A percentile compares a stretch with the other conserved stretches of the same genome.
These are phyloP conservation scores for Meloidogyne exigua DNA, from an alignment of 1,140 invertebrate species.

Conservation along the genomic window DNA sequence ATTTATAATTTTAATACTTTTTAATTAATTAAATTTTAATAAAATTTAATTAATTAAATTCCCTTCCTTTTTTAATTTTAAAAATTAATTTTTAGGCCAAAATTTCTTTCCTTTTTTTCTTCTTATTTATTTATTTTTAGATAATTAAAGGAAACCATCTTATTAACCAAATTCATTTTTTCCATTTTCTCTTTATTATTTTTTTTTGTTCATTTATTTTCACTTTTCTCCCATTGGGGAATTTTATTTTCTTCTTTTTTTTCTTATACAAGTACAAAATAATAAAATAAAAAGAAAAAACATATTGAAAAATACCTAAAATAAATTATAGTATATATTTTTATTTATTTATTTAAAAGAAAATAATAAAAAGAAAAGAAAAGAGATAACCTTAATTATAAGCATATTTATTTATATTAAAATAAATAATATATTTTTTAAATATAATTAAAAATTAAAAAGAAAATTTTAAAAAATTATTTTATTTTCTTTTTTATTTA, in stretches of 20 bases:
- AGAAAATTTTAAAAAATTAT: too few species aligned
- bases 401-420: too few species aligned
- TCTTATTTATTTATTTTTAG: background rate
- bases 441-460: too few species aligned
- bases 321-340: background rate
- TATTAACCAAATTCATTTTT: background rate
- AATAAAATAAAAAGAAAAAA: background rate
- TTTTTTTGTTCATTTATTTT: background rate
- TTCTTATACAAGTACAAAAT: background rate
- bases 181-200: background rate
- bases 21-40: too few species aligned
- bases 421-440: too few species aligned
- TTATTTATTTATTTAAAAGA: too few species aligned
- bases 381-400: too few species aligned
- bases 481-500: background rate
- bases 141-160: background rate
- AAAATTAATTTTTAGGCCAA: background rate
- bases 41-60: too few species aligned
- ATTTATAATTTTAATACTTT: too few species aligned
- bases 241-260: background rate
- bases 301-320: background rate
- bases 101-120: background rate
- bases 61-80: background rate
- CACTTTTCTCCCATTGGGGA: background rate
- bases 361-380: too few species aligned